A percentile compares a stretch with the other conserved stretches of the same genome.
Evolutionary conservation across 2,797 vertebrate species (phyloP).

Genomic region (Martes flavigula): DNA sequence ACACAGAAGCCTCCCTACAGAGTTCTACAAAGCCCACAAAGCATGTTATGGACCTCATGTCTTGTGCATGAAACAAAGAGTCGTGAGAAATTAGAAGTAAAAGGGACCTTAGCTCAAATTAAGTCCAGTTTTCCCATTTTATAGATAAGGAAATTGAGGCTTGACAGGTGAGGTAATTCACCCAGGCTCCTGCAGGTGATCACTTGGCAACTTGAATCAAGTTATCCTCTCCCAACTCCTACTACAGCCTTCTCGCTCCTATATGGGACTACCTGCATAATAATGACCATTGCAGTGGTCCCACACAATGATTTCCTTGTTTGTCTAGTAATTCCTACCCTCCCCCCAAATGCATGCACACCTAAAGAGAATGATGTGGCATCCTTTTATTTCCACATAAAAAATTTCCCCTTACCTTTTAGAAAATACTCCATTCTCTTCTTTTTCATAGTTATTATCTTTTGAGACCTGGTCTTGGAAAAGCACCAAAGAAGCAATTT

Average conservation of each 20-base stretch:
- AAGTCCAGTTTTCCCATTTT: not conserved
- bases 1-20: not conserved
- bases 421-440: not conserved
- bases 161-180: no score
- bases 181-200: not conserved
- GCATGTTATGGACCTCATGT: not conserved
- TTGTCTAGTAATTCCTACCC: not conserved
- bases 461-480: not conserved
- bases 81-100: not conserved
- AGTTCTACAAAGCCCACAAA: not conserved
- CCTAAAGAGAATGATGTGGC: not conserved
- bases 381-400: not conserved
- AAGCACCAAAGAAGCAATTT: not conserved
- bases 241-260: not conserved
- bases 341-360: not conserved
- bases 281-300: rapidly evolving
- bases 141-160: not conserved
- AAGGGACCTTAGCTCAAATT: not conserved
- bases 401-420: not conserved
- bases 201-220: not conserved
- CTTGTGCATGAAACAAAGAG: not conserved
- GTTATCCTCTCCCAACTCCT: not conserved
- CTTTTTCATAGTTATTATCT: not conserved
- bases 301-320: not conserved
- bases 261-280: not conserved